These are phyloP conservation scores for Anoplopoma fimbria DNA, from an alignment of 2,113 vertebrate genomes.

Conservation along the genomic window DNA sequence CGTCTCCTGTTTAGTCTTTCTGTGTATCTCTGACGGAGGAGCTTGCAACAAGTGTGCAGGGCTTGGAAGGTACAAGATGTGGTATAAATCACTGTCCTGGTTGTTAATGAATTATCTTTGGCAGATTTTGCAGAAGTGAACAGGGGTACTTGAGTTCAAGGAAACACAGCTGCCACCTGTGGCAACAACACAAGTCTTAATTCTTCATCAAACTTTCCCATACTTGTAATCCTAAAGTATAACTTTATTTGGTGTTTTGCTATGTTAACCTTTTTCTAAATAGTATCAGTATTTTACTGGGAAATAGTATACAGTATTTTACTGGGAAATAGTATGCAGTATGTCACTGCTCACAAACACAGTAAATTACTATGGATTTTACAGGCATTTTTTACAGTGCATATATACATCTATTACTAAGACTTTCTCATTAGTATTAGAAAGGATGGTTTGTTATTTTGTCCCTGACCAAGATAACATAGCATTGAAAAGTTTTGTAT, in stretches of 20 bases:
- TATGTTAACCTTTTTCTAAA: background rate
- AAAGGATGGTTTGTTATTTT: background rate
- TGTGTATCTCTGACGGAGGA: background rate
- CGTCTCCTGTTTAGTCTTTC: background rate
- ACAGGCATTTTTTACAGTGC: no score
- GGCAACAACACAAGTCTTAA: background rate
- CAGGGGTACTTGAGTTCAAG: conserved; percentile 5
- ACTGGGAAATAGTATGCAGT: no score
- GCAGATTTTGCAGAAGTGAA: background rate
- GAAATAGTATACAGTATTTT: no score
- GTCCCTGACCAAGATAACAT: background rate
- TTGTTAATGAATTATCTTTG: conserved; percentile 62
- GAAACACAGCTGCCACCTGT: conserved; percentile 45
- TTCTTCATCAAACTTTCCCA: background rate
- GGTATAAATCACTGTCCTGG: conserved; percentile 41
- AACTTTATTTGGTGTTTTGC: background rate
- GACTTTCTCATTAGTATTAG: background rate
- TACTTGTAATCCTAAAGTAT: background rate
- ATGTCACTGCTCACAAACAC: no score
- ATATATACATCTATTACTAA: background rate
- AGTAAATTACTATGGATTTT: no score
- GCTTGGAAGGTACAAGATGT: background rate
- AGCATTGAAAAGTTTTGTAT: background rate
- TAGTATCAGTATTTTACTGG: no score
- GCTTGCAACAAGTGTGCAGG: background rate